Base-by-base conservation (phyloP, 2,888 invertebrate genomes). In the Caenorhabditis sp. region DNA sequence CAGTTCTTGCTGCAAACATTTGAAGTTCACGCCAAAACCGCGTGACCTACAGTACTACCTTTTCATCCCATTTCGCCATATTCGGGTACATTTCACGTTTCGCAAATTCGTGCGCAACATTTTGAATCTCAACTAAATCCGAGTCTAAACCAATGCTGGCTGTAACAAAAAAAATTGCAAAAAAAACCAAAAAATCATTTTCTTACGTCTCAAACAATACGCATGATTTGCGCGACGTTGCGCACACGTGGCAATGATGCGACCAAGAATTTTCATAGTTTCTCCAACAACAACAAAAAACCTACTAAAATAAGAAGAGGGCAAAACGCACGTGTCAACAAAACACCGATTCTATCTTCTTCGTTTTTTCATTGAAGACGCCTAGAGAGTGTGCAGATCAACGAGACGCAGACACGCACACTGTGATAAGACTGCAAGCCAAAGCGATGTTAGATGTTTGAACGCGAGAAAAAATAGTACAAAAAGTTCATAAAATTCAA, bases 51-150 rank as follows among this genome's bases (percentile, higher is more conserved):
- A n/a, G n/a, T n/a, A n/a, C 58, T 64, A 90, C 91, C 87, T 90
- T 88, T 78, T 89, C 88, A 86, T 91, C 91, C 91, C 91, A 91
- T 75, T 89, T 86, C n/a, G 88, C 88, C 91, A 91, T 91, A 59
- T 89, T 81, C 14, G 91, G 91, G 31, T 85, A 84, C 88, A 91
- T 88, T 84, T 91, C 91, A 69, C 90, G 90, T 66, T 86, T 84
- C 10, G 91, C 90, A 87, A 91, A 91, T 66, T 90, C 88, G 61
- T 86, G 77, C 4, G 91, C 91, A 67, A 90, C 86, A 64, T 88
- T 83, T 76, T 91, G 90, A 23, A 91, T 90, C 69, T 90, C 90
- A 62, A 85, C 84, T 77, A 91, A 90, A 67, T 91, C 91, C 36
- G 89, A 89, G 36, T 84, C 87, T 31, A 91, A 84, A 10, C 91